phyloP scores from a whole-genome alignment of 2,888 invertebrate species.

The Phorcus lineatus region DNA sequence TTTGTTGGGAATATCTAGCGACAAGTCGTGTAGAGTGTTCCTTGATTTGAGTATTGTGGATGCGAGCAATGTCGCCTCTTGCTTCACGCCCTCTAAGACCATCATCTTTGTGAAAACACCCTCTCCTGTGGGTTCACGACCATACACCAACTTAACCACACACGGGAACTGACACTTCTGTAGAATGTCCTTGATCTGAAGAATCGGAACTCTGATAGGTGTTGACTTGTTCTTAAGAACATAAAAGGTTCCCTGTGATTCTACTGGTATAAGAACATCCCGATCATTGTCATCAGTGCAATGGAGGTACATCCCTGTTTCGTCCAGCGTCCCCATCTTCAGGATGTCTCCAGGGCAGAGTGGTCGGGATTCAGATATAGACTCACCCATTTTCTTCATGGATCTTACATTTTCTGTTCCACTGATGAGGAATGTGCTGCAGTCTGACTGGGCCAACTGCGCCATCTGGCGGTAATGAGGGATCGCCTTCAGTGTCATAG shows the following conservation, averaged over 20 bases:
- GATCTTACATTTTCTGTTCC: slow-evolving; percentile 53
- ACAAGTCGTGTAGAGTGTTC: slow-evolving; percentile 64
- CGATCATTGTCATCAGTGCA: slow-evolving; percentile 60
- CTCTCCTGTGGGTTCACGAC: slow-evolving; percentile 59
- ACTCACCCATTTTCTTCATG: no score
- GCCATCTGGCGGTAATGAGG: slow-evolving; percentile 56
- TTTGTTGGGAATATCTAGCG: slow-evolving; percentile 48
- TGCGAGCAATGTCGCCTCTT: slow-evolving; percentile 61
- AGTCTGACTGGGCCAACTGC: slow-evolving; percentile 53
- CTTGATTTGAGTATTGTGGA: slow-evolving; percentile 60
- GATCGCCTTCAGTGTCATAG: slow-evolving; percentile 47
- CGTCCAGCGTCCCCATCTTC: slow-evolving; percentile 54
- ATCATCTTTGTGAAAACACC: slow-evolving; percentile 65
- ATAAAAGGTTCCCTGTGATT: slow-evolving; percentile 60
- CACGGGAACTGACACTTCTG: slow-evolving; percentile 54
- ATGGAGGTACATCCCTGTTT: slow-evolving; percentile 57
- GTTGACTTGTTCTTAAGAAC: slow-evolving; percentile 45
- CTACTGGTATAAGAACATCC: slow-evolving; percentile 57
- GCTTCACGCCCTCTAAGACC: slow-evolving; percentile 54
- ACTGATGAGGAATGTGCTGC: slow-evolving; percentile 58
- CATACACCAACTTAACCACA: slow-evolving; percentile 63
- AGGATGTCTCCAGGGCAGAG: slow-evolving; percentile 60
- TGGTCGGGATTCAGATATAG: slow-evolving; percentile 38
- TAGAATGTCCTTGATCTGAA: slow-evolving; percentile 60
- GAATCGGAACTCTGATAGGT: slow-evolving; percentile 48